These are phyloP conservation scores for Diarsia dahlii DNA, from an alignment of 2,888 invertebrate genomes.

Conservation along the genomic window DNA sequence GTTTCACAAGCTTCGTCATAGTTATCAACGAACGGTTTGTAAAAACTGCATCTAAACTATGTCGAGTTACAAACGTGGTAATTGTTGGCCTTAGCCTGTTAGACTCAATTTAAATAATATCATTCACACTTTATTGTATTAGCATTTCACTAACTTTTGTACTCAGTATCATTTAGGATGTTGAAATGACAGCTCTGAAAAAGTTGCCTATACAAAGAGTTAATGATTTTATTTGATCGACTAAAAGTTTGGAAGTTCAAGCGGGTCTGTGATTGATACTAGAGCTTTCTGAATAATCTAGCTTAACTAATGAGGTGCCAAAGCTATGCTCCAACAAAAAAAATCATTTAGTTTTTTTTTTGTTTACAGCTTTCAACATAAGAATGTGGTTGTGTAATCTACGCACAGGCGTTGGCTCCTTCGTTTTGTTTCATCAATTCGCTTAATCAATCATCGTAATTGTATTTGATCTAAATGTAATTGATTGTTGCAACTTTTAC, in stretches of 20 bases:
- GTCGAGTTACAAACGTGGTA: slow-evolving; percentile 41
- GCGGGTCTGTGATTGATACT: slow-evolving; percentile 8
- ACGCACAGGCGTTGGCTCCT: slow-evolving; percentile 34
- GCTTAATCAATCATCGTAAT: slow-evolving; percentile 54
- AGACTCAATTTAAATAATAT: slow-evolving; percentile 47
- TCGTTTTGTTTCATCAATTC: slow-evolving; percentile 43
- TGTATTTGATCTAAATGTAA: slow-evolving; percentile 39
- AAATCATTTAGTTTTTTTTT: background rate
- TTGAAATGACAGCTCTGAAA: slow-evolving; percentile 24
- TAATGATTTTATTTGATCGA: slow-evolving; percentile 14
- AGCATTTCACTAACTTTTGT: slow-evolving; percentile 24
- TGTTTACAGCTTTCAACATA: slow-evolving; percentile 24
- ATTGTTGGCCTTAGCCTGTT: slow-evolving; percentile 44
- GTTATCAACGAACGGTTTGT: slow-evolving; percentile 22
- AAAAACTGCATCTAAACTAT: slow-evolving; percentile 49
- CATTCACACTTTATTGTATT: slow-evolving; percentile 35
- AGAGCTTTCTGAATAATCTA: background rate
- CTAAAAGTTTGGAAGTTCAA: background rate
- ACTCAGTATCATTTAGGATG: background rate
- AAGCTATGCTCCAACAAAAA: background rate
- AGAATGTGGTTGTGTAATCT: slow-evolving; percentile 43
- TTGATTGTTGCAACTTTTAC: slow-evolving; percentile 50
- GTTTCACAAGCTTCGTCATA: slow-evolving; percentile 24
- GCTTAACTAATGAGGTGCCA: slow-evolving; percentile 2
- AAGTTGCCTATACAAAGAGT: slow-evolving; percentile 1